Percentiles rank a stretch among this genome's conserved stretches.
Evolutionary conservation across 2,888 invertebrate genomes (phyloP).

Genomic region (Taphrorychus bicolor): DNA sequence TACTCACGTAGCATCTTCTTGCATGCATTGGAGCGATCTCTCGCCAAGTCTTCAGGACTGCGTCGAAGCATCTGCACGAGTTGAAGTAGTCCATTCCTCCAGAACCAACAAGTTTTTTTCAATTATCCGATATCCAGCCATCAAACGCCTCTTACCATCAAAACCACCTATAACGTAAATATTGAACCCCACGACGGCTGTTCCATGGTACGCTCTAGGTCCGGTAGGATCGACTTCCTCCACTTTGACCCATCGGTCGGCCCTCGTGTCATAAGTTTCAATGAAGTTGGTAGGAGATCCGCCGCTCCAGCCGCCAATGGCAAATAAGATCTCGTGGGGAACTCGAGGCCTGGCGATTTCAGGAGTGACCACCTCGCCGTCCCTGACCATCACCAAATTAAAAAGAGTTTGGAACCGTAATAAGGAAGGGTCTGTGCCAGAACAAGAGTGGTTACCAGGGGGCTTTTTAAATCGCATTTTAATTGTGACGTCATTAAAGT

Average conservation of each 20-base stretch:
- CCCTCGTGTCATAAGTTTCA: conserved; percentile 88
- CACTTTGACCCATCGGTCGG: conserved; percentile 88
- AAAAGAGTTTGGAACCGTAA: conserved; percentile 42
- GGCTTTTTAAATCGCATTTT: no score
- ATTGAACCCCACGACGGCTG: conserved; percentile 82
- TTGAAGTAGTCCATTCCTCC: conserved; percentile 52
- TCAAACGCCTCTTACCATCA: no score
- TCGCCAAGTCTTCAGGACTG: conserved; percentile 82
- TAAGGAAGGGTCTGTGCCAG: no score
- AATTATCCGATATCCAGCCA: no score
- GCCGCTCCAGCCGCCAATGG: conserved; percentile 81
- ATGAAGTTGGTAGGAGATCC: conserved; percentile 79
- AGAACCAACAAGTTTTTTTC: neutral
- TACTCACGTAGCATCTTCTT: conserved; percentile 86
- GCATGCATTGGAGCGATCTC: conserved; percentile 92
- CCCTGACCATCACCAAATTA: conserved; percentile 59
- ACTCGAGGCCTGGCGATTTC: conserved; percentile 83
- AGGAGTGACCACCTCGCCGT: conserved; percentile 84
- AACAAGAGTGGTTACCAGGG: no score
- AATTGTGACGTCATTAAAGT: no score
- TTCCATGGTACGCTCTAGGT: conserved; percentile 93
- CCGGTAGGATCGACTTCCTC: conserved; percentile 82
- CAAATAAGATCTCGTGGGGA: conserved; percentile 89
- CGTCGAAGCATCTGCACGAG: conserved; percentile 74
- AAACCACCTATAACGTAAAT: conserved; percentile 94